Conservation (phyloP, 2,888 invertebrate species). For the Isoperla grammatica region DNA sequence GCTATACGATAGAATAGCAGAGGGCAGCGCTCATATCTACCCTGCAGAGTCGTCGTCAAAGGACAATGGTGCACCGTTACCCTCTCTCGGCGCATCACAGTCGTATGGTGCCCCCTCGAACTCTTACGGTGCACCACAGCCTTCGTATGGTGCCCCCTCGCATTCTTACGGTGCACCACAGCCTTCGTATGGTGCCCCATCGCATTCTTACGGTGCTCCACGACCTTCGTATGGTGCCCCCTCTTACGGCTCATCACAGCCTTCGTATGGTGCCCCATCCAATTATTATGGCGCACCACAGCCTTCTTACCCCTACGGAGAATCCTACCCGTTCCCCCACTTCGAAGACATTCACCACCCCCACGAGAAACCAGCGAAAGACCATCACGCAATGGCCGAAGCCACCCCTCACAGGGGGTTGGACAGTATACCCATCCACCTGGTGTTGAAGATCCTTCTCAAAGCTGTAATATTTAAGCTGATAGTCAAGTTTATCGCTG, state of each 20-base stretch:
- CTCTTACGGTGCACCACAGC: constrained; percentile 24
- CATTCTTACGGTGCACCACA: constrained; percentile 17
- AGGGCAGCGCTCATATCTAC: too few species aligned
- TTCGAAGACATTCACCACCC: too few species aligned
- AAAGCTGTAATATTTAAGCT: constrained; percentile 76
- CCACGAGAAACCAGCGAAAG: too few species aligned
- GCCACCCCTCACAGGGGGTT: background rate
- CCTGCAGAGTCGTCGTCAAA: too few species aligned
- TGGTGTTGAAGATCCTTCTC: constrained; percentile 56
- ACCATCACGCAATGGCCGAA: too few species aligned
- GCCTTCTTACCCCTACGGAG: background rate
- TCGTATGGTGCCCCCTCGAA: background rate
- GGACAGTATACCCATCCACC: constrained; percentile 24
- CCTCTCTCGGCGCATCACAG: too few species aligned
- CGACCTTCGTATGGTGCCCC: too few species aligned
- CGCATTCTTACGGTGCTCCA: constrained; percentile 32
- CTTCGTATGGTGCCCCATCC: constrained; percentile 47
- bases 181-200: constrained; percentile 32
- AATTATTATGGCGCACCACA: constrained; percentile 38
- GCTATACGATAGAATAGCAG: constrained; percentile 18
- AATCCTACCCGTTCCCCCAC: background rate
- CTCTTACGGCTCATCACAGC: constrained; percentile 7
- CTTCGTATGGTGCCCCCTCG: too few species aligned
- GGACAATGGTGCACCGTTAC: too few species aligned
- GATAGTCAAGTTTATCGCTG: constrained; percentile 70